phyloP scores from a whole-genome alignment of 2,888 invertebrate species.

The Sialis fuliginosa region DNA sequence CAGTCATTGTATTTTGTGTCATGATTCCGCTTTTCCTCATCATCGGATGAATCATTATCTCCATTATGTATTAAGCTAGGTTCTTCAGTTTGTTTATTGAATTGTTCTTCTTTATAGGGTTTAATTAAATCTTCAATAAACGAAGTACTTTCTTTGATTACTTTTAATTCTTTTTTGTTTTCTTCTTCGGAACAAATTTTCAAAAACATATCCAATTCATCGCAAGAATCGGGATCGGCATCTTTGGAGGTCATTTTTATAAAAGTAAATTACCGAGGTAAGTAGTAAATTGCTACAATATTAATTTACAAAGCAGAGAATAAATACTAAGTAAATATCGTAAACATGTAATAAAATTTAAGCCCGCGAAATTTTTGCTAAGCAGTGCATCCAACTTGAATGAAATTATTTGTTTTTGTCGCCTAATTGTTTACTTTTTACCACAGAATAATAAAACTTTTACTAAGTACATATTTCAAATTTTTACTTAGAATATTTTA shows the following conservation, averaged over 20 bases:
- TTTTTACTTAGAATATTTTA: too few species aligned
- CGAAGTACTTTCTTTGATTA: background rate
- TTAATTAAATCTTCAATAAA: background rate
- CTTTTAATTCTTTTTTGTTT: background rate
- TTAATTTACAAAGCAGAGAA: too few species aligned
- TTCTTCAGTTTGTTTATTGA: background rate
- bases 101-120: background rate
- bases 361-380: too few species aligned
- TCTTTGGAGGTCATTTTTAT: background rate
- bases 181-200: background rate
- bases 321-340: too few species aligned
- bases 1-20: conserved; percentile 53
- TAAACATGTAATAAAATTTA: too few species aligned
- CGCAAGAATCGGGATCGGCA: background rate
- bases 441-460: too few species aligned
- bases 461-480: too few species aligned
- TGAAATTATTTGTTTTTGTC: too few species aligned
- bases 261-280: too few species aligned
- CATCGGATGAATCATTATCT: conserved; percentile 62
- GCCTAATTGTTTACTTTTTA: too few species aligned
- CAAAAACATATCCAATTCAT: background rate
- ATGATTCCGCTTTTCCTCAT: conserved; percentile 60
- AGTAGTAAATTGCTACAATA: too few species aligned
- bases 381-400: too few species aligned
- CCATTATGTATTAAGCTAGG: conserved; percentile 32